Conservation (phyloP, 1,140 invertebrate genomes). For the Drosophila sulfurigaster region DNA sequence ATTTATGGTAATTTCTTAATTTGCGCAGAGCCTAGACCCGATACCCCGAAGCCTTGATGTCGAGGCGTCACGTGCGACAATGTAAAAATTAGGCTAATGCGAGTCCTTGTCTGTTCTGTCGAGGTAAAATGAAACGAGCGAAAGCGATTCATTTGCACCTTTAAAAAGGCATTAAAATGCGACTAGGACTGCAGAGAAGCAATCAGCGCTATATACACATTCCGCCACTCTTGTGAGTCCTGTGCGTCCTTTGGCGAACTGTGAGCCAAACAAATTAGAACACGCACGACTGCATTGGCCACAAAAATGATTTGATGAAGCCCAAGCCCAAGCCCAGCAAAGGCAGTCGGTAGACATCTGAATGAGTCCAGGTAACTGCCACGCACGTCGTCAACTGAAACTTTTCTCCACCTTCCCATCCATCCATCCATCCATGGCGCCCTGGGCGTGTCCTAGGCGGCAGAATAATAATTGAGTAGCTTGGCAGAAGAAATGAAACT, state of each 20-base stretch:
- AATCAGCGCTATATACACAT: constrained; percentile 59
- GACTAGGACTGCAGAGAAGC: constrained; percentile 41
- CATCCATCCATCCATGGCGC: not conserved
- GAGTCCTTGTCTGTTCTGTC: constrained; percentile 21
- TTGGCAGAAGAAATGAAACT: constrained; percentile 31
- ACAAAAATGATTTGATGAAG: constrained; percentile 73
- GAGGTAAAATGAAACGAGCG: not conserved
- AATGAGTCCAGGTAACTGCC: constrained; percentile 18
- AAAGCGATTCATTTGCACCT: constrained; percentile 66
- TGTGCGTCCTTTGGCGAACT: constrained; percentile 2
- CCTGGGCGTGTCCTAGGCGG: constrained; percentile 39
- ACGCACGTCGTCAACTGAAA: constrained; percentile 56
- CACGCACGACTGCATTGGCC: constrained; percentile 74
- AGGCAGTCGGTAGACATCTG: not conserved
- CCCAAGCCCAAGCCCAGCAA: constrained; percentile 16
- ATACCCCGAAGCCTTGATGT: not conserved
- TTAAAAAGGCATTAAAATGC: constrained; percentile 67
- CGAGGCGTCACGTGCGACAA: constrained; percentile 47
- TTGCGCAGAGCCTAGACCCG: not conserved
- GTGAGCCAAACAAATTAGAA: constrained; percentile 67
- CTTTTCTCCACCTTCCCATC: constrained; percentile 28
- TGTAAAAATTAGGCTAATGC: constrained; percentile 55
- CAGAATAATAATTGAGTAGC: constrained; percentile 79
- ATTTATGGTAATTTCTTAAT: constrained; percentile 63
- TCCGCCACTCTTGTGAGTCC: constrained; percentile 1